Conservation (phyloP, 2,113 vertebrate genomes). For the Dissostichus mawsoni region DNA sequence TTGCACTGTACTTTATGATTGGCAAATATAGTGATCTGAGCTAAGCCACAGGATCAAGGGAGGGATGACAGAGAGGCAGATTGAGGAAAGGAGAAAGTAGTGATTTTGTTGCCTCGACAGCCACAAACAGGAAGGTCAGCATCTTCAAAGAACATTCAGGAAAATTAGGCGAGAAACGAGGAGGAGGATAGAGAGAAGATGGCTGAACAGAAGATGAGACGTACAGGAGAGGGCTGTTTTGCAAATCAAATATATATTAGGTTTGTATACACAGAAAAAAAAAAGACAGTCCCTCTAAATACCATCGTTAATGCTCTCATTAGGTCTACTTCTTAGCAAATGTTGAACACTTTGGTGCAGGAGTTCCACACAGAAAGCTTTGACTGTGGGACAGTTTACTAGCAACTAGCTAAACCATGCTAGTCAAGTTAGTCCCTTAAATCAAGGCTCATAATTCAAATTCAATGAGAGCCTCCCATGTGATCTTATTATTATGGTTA, state of each 20-base stretch:
- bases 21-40: neutral
- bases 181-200: neutral
- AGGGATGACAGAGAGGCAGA: slow-evolving; percentile 21
- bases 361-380: neutral
- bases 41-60: neutral
- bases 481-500: neutral
- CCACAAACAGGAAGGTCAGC: slow-evolving; percentile 50
- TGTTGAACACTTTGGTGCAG: neutral
- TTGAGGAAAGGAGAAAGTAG: slow-evolving; percentile 35
- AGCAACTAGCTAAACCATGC: neutral
- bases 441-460: neutral
- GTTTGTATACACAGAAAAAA: no score
- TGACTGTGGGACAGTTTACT: neutral
- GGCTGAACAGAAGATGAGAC: neutral
- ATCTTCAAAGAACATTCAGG: slow-evolving; percentile 25
- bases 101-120: slow-evolving; percentile 46
- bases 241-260: no score
- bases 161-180: neutral
- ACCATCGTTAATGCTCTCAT: neutral
- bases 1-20: neutral
- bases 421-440: neutral
- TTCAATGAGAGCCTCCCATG: neutral
- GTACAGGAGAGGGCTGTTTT: neutral
- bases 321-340: neutral
- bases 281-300: no score